Conservation (phyloP, 2,113 vertebrate species). For the Dromas ardeola region DNA sequence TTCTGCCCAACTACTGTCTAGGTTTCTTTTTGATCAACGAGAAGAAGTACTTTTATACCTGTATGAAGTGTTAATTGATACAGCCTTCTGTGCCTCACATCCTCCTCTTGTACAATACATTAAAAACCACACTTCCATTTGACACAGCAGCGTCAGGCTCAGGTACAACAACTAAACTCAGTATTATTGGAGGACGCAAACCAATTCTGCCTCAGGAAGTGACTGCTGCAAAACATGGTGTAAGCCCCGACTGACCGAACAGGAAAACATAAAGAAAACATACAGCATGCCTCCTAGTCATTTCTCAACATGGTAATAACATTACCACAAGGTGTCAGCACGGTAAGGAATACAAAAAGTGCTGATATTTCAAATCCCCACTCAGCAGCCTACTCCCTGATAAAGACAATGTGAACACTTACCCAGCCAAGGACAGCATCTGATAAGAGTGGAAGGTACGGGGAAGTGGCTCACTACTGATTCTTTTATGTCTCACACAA, state of each 20-base stretch:
- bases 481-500: not conserved
- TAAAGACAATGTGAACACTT: not conserved
- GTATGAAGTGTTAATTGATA: not conserved
- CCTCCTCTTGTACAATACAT: not conserved
- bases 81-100: not conserved
- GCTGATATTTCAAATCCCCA: not conserved
- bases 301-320: not conserved
- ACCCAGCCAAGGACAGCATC: not conserved
- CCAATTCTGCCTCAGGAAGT: not conserved
- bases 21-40: not conserved
- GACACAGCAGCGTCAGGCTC: not conserved
- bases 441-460: not conserved
- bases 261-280: not conserved
- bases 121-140: not conserved
- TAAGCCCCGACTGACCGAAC: not conserved
- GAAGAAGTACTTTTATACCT: not conserved
- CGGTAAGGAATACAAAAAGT: not conserved
- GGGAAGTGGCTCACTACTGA: not conserved
- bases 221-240: not conserved
- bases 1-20: not conserved
- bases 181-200: not conserved
- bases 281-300: not conserved
- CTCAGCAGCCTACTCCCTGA: not conserved
- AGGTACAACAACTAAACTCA: not conserved
- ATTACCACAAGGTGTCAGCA: constrained; percentile 69